Evolutionary conservation across 2,888 invertebrate species (phyloP).

Genomic region (Seira ritae): DNA sequence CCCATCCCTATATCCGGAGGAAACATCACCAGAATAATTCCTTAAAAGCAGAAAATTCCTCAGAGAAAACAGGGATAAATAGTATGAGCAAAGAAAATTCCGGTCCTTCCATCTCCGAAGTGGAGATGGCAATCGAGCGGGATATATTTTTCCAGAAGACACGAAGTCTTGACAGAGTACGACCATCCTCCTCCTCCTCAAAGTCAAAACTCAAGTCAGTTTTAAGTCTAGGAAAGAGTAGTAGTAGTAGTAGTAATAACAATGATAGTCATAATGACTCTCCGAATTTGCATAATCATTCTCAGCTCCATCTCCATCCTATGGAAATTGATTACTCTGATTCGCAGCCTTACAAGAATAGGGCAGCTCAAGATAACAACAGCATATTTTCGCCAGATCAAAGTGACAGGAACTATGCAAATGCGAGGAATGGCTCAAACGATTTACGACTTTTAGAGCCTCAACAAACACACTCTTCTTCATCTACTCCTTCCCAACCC

Average conservation of each 20-base stretch:
- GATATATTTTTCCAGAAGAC: slow-evolving; percentile 69
- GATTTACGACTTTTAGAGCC: slow-evolving; percentile 52
- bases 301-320: slow-evolving; percentile 26
- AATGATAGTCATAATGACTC: background rate
- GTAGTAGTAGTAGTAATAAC: background rate
- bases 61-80: too few species aligned
- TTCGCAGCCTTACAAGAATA: slow-evolving; percentile 55
- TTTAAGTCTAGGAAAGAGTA: slow-evolving; percentile 40
- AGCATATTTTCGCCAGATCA: slow-evolving; percentile 52
- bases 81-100: slow-evolving; percentile 26
- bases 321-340: slow-evolving; percentile 62
- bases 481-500: slow-evolving; percentile 42
- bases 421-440: slow-evolving; percentile 18
- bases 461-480: slow-evolving; percentile 45
- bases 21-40: slow-evolving; percentile 21
- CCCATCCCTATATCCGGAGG: slow-evolving; percentile 66
- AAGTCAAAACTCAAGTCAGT: slow-evolving; percentile 57
- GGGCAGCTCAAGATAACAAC: slow-evolving; percentile 39
- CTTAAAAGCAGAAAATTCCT: slow-evolving; percentile 32
- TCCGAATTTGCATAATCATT: background rate
- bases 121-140: slow-evolving; percentile 67
- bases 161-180: slow-evolving; percentile 61
- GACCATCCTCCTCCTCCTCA: slow-evolving; percentile 50
- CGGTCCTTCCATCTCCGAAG: slow-evolving; percentile 64
- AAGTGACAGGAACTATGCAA: slow-evolving; percentile 63